Conservation (phyloP, 2,888 invertebrate species). For the Rhabditophanes sp. region DNA sequence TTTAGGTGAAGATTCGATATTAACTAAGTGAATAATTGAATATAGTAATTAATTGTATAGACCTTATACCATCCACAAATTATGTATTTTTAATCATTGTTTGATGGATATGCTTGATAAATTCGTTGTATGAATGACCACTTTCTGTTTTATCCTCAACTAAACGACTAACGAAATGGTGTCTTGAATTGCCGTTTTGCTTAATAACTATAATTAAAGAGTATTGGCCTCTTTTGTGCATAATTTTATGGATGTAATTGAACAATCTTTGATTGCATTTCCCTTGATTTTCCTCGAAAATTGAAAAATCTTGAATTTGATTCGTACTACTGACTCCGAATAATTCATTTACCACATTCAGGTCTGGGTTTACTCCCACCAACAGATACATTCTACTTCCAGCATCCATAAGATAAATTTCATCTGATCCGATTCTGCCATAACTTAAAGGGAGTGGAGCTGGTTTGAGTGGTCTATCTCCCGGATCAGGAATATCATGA, state of each 20-base stretch:
- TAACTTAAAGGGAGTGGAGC: constrained; percentile 70
- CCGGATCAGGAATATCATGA: not conserved
- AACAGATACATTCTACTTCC: constrained; percentile 66
- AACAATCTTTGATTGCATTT: constrained; percentile 1
- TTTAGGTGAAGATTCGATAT: no score
- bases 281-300: not conserved
- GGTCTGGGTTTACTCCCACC: constrained; percentile 63
- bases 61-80: no score
- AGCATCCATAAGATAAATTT: constrained; percentile 77
- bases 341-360: constrained; percentile 60
- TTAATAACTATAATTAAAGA: constrained; percentile 51
- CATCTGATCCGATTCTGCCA: constrained; percentile 57
- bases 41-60: no score
- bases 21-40: no score
- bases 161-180: constrained; percentile 68
- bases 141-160: constrained; percentile 86
- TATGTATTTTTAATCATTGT: no score
- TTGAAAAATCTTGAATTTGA: not conserved
- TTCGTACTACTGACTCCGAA: constrained; percentile 54
- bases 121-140: constrained; percentile 88
- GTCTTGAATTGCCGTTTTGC: constrained; percentile 72
- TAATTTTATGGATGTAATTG: not conserved
- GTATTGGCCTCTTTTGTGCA: not conserved
- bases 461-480: no score
- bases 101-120: constrained; percentile 63